Conservation (phyloP, 2,113 vertebrate species). For the Syngnathus scovelli region DNA sequence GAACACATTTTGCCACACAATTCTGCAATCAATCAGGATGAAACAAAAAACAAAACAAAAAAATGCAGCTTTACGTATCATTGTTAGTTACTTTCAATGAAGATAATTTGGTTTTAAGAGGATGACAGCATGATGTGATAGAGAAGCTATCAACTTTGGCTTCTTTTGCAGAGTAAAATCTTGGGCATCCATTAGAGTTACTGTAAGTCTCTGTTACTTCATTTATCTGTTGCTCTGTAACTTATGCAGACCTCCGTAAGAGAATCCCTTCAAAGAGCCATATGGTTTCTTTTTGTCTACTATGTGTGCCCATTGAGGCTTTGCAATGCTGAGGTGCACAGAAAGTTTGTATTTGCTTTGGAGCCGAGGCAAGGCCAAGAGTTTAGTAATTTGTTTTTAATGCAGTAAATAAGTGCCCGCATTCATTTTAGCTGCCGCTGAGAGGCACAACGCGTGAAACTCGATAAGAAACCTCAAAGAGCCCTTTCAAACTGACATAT, state of each 20-base stretch:
- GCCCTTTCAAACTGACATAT: neutral
- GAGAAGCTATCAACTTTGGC: constrained; percentile 19
- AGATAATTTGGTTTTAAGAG: constrained; percentile 25
- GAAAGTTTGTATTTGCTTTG: constrained; percentile 18
- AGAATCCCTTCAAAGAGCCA: constrained; percentile 31
- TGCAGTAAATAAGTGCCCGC: constrained; percentile 5
- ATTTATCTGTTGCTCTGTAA: constrained; percentile 35
- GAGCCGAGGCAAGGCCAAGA: neutral
- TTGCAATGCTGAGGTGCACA: constrained; percentile 19
- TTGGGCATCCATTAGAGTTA: constrained; percentile 10
- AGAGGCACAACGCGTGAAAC: neutral
- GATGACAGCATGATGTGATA: constrained; percentile 3
- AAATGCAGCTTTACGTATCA: neutral
- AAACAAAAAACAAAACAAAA: neutral
- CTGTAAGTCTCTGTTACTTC: constrained; percentile 20
- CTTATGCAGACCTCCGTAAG: constrained; percentile 36
- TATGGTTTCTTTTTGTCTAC: constrained; percentile 59
- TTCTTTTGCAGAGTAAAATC: neutral
- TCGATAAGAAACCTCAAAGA: constrained; percentile 2
- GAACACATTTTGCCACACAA: constrained; percentile 1
- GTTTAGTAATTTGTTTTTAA: constrained; percentile 20
- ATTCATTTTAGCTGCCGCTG: constrained; percentile 5
- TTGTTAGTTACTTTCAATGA: neutral
- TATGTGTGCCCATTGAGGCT: constrained; percentile 27
- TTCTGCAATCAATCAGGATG: constrained; percentile 12